A percentile compares a stretch with the other conserved stretches of the same genome.
phyloP scores from a whole-genome alignment of 2,113 vertebrate species.

The Hippocampus zosterae region DNA sequence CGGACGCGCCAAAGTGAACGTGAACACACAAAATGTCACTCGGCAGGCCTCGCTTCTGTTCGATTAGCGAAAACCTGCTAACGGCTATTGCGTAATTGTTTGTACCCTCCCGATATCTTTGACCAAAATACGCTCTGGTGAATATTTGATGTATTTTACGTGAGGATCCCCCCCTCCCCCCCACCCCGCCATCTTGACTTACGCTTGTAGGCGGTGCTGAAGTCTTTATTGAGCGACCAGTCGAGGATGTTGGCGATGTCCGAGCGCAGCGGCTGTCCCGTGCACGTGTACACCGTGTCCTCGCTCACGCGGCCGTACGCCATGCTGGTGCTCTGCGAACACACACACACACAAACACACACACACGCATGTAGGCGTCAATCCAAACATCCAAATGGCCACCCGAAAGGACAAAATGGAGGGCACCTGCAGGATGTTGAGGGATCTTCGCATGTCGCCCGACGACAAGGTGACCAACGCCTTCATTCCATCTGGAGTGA shows the following conservation, averaged over 20 bases:
- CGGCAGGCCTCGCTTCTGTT: too few species aligned
- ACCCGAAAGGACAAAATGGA: background rate
- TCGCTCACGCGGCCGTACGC: constrained; percentile 89
- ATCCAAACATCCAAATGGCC: background rate
- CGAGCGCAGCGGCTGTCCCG: constrained; percentile 88
- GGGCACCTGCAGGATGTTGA: constrained; percentile 91
- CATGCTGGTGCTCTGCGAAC: constrained; percentile 89
- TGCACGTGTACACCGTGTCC: constrained; percentile 92
- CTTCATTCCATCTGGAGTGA: constrained; percentile 89
- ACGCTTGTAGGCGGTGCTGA: constrained; percentile 87
- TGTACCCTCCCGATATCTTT: too few species aligned
- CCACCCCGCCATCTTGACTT: constrained; percentile 76
- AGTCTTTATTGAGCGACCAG: constrained; percentile 96
- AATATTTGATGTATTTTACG: too few species aligned
- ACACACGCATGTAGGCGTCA: background rate
- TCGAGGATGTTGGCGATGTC: constrained; percentile 96
- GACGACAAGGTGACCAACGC: constrained; percentile 88
- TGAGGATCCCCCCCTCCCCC: too few species aligned
- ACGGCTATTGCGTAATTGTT: too few species aligned
- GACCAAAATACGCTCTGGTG: too few species aligned
- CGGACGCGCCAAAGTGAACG: constrained; percentile 15
- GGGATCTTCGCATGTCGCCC: constrained; percentile 92
- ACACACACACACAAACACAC: background rate
- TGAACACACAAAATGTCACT: background rate
- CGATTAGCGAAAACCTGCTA: too few species aligned